Conservation (phyloP, 53 echinoderm and acorn worm genomes). For the Henricia sp. region DNA sequence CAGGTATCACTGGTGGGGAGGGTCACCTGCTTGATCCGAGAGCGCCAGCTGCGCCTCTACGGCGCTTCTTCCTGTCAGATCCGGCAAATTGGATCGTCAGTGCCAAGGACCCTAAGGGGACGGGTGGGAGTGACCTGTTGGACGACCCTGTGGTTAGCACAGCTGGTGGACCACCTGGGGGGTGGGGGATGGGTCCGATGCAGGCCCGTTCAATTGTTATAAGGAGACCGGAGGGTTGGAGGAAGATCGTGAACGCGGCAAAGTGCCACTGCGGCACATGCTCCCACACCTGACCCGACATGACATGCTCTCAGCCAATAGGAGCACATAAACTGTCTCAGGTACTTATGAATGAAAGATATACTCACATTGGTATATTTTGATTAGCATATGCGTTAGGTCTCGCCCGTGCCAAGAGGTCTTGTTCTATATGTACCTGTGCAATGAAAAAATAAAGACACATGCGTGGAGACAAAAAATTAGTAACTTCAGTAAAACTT, state of each 20-base stretch:
- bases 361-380: conserved; percentile 29
- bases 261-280: too few relatives aligned
- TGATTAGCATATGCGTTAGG: conserved; percentile 6
- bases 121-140: neutral
- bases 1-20: too few relatives aligned
- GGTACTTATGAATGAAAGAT: neutral
- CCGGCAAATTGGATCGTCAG: too few relatives aligned
- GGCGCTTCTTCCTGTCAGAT: too few relatives aligned
- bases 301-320: too few relatives aligned
- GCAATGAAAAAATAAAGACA: neutral
- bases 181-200: neutral
- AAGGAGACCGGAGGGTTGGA: too few relatives aligned
- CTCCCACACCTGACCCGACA: too few relatives aligned
- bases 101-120: too few relatives aligned
- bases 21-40: too few relatives aligned
- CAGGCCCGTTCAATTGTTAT: neutral
- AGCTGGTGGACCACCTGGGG: neutral
- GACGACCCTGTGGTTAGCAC: neutral
- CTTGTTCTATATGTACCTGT: conserved; percentile 50
- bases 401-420: conserved; percentile 13
- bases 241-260: too few relatives aligned
- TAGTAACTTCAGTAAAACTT: neutral
- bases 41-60: neutral
- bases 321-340: too few relatives aligned
- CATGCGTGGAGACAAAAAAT: neutral